Conservation (phyloP, 2,797 vertebrate genomes). For the Coracias cyanogaster region DNA sequence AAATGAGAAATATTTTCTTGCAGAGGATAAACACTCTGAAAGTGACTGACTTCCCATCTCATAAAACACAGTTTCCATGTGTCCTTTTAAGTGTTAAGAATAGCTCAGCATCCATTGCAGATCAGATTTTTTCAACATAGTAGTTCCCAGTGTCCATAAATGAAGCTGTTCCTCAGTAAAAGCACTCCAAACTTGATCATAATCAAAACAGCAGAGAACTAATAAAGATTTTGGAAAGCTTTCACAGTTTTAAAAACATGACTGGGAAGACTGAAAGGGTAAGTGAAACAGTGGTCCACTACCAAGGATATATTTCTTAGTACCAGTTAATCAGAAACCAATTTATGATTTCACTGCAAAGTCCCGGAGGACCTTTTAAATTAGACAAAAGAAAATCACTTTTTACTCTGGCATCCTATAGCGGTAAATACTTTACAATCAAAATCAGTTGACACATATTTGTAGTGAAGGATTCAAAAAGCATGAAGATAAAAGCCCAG, state of each 20-base stretch:
- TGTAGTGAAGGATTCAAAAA: neutral
- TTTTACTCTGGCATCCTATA: neutral
- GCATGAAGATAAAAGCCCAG: neutral
- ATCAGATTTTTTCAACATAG: neutral
- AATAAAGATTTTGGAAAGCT: neutral
- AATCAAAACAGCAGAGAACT: neutral
- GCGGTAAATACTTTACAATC: neutral
- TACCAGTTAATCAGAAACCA: neutral
- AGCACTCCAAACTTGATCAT: neutral
- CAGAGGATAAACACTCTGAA: neutral
- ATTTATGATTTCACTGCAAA: neutral
- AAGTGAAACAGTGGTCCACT: neutral
- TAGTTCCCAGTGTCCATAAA: neutral
- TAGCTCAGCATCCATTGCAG: neutral
- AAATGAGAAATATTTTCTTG: neutral
- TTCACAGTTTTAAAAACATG: neutral
- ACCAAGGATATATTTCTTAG: neutral
- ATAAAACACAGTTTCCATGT: neutral
- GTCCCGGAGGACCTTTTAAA: neutral
- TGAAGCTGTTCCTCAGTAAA: neutral
- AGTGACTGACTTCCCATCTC: neutral
- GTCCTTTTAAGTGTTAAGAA: neutral
- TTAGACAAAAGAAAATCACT: neutral
- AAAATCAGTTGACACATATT: neutral
- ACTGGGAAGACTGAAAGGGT: neutral